Evolutionary conservation across 2,113 vertebrate species (phyloP).

Genomic region (Puntigrus tetrazona): DNA sequence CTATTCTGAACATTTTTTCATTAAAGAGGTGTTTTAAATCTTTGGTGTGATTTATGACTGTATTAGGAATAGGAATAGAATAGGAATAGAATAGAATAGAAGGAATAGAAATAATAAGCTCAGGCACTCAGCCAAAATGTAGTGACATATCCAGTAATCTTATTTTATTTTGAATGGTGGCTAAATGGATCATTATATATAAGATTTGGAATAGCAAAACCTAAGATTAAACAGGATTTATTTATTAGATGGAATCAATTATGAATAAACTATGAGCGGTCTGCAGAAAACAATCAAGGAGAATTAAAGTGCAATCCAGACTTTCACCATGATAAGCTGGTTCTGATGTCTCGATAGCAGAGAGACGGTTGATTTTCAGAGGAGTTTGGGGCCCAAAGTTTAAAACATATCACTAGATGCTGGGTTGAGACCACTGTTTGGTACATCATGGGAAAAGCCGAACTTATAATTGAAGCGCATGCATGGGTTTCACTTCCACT

Average conservation of each 20-base stretch:
- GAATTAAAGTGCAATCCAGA: neutral
- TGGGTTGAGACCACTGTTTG: neutral
- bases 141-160: neutral
- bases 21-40: no score
- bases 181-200: neutral
- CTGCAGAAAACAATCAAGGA: neutral
- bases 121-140: no score
- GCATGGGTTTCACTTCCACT: slow-evolving; percentile 43
- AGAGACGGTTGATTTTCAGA: neutral
- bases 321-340: no score
- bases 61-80: no score
- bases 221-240: neutral
- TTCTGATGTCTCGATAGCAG: neutral
- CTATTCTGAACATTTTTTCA: no score
- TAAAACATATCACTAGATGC: slow-evolving; percentile 7
- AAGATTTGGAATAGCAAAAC: neutral
- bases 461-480: slow-evolving; percentile 42
- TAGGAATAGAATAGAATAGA: no score
- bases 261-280: neutral
- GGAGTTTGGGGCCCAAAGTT: slow-evolving; percentile 8
- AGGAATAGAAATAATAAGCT: no score
- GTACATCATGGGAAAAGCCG: slow-evolving; percentile 40
- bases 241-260: neutral
- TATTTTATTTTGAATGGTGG: neutral
- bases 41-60: no score